phyloP scores from a whole-genome alignment of 35 echinoderm and acorn worm species.

The Apostichopus californicus region DNA sequence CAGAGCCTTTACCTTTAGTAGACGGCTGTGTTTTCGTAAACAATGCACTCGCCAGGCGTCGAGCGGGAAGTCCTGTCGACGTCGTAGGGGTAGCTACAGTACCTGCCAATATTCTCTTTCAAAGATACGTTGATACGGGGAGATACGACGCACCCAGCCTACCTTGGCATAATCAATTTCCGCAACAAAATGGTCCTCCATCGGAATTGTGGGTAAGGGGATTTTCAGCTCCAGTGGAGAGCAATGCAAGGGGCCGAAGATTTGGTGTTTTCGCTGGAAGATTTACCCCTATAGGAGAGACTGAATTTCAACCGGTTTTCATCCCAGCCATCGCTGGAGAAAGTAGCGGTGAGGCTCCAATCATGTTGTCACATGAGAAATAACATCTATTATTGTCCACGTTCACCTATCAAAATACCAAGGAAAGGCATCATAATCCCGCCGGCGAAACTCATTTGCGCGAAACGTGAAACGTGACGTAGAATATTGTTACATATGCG shows the following conservation, averaged over 20 bases:
- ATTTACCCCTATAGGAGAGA: neutral
- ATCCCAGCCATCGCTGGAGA: neutral
- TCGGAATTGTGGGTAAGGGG: neutral
- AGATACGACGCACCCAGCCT: neutral
- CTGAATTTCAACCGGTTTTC: neutral
- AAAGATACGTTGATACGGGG: neutral
- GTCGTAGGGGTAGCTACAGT: neutral
- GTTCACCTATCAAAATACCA: too few relatives aligned
- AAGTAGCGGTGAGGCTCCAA: neutral
- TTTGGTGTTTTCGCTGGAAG: neutral
- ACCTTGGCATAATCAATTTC: neutral
- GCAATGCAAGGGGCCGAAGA: neutral
- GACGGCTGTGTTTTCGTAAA: neutral
- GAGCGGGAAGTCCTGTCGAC: neutral
- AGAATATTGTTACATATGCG: too few relatives aligned
- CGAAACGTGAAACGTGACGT: too few relatives aligned
- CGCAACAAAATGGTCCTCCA: neutral
- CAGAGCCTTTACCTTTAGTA: neutral
- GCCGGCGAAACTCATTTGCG: too few relatives aligned
- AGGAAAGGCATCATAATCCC: too few relatives aligned
- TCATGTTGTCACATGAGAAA: too few relatives aligned
- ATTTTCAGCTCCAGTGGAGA: neutral
- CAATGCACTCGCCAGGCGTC: neutral
- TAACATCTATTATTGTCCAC: too few relatives aligned
- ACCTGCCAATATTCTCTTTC: neutral